phyloP scores from a whole-genome alignment of 2,113 vertebrate genomes.

The Chaenocephalus aceratus region DNA sequence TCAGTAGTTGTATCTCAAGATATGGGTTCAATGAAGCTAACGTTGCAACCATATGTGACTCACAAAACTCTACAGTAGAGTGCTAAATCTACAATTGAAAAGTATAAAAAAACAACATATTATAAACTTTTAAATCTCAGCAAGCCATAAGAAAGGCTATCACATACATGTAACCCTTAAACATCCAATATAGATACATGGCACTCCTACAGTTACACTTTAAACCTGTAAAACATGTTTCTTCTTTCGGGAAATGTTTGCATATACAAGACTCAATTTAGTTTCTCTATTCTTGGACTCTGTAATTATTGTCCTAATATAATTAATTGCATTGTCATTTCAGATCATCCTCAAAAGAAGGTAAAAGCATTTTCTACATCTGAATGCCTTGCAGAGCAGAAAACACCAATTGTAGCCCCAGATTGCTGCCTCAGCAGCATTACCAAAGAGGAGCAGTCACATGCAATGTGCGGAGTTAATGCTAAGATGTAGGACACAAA shows the following conservation, averaged over 20 bases:
- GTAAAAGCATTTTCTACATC: constrained; percentile 2
- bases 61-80: neutral
- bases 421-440: constrained; percentile 6
- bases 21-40: neutral
- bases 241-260: neutral
- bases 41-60: neutral
- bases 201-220: neutral
- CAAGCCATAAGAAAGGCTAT: neutral
- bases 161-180: neutral
- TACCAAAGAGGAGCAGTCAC: constrained; percentile 1
- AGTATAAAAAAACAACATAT: neutral
- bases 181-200: neutral
- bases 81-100: neutral
- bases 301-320: neutral
- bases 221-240: neutral
- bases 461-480: constrained; percentile 12
- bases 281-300: neutral
- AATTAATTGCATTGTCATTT: constrained; percentile 3
- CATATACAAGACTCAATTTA: neutral
- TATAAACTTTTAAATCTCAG: neutral
- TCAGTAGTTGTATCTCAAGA: neutral
- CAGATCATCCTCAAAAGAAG: neutral
- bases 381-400: constrained; percentile 10
- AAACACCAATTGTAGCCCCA: neutral
- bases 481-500: constrained; percentile 31